A percentile compares a stretch with the other conserved stretches of the same genome.
phyloP scores from a whole-genome alignment of 2,113 vertebrate species.

The Petrocephalus zakoni region DNA sequence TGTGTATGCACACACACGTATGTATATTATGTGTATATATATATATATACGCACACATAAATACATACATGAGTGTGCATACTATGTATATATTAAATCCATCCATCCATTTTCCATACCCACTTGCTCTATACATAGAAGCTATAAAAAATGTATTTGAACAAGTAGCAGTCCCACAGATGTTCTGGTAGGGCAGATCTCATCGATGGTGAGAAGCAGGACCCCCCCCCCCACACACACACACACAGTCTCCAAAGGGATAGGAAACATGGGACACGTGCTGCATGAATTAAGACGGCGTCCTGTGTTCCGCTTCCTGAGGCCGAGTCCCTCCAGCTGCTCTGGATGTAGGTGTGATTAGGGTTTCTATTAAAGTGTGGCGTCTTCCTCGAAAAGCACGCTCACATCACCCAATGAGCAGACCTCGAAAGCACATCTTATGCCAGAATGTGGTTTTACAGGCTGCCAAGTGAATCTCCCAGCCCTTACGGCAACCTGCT shows the following conservation, averaged over 20 bases:
- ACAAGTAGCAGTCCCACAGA: not conserved
- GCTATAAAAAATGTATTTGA: not conserved
- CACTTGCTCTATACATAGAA: not conserved
- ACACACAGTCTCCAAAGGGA: not conserved
- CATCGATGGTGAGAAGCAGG: not conserved
- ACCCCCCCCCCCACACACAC: not conserved
- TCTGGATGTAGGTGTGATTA: not conserved
- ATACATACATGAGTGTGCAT: not conserved
- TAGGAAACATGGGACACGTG: not conserved
- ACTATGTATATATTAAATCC: not conserved
- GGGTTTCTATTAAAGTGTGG: not conserved
- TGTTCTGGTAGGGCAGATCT: not conserved
- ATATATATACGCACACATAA: not conserved
- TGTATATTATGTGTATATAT: not conserved
- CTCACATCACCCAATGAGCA: not conserved
- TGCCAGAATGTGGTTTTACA: conserved; percentile 46
- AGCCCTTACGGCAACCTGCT: conserved; percentile 51
- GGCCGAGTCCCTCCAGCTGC: not conserved
- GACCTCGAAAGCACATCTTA: not conserved
- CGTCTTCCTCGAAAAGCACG: not conserved
- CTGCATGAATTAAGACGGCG: not conserved
- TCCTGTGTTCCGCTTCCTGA: not conserved
- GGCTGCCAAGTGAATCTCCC: conserved; percentile 51
- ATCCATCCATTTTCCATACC: not conserved
- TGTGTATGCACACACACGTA: not conserved